Evolutionary conservation across 2,113 vertebrate species (phyloP).

Genomic region (Mystacornis crossleyi): DNA sequence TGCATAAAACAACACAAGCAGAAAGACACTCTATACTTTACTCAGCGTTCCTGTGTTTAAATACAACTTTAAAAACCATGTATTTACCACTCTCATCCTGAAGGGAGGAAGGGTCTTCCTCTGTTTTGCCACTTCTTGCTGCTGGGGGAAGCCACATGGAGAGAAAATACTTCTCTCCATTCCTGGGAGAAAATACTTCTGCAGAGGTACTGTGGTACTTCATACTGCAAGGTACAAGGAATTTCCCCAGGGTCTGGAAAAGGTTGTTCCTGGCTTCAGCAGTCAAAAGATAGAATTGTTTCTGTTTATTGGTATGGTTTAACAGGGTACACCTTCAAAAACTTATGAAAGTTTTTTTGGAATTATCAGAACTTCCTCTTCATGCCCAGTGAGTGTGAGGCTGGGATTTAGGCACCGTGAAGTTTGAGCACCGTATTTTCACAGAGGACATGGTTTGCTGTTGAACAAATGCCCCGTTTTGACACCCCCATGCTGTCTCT

Average conservation of each 20-base stretch:
- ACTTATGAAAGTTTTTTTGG: neutral
- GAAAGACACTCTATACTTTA: neutral
- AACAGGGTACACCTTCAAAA: neutral
- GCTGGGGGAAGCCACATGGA: neutral
- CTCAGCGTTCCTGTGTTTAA: neutral
- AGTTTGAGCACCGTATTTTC: neutral
- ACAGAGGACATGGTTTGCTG: neutral
- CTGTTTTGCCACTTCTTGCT: neutral
- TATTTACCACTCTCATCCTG: neutral
- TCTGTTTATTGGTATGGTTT: neutral
- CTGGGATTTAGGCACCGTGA: neutral
- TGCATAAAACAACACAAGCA: neutral
- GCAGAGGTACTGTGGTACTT: neutral
- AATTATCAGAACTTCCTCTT: neutral
- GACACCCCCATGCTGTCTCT: neutral
- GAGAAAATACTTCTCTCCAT: neutral
- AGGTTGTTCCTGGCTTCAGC: neutral
- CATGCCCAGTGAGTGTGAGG: fast-evolving
- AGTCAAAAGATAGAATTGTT: neutral
- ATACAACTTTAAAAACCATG: neutral
- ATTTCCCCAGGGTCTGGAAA: neutral
- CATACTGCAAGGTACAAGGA: neutral
- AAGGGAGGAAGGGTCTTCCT: neutral
- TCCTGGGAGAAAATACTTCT: neutral
- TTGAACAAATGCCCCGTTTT: neutral